These are phyloP conservation scores for Gerris buenoi DNA, from an alignment of 1,140 invertebrate species.

Conservation along the genomic window DNA sequence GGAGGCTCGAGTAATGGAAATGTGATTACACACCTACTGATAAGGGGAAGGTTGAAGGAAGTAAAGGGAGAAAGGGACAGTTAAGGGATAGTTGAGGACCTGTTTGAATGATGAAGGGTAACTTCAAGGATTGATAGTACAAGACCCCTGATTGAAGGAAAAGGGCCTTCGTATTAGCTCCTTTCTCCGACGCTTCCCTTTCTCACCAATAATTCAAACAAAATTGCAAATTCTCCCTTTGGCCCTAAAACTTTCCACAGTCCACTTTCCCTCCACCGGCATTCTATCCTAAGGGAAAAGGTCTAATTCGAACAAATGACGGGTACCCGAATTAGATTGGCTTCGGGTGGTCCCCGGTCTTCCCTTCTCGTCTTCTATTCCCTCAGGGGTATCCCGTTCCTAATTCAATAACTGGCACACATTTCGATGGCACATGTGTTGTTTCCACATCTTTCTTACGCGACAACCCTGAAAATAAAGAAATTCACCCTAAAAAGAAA, in stretches of 20 bases:
- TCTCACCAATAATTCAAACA: slow-evolving; percentile 19
- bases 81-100: too few species aligned
- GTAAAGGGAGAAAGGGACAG: too few species aligned
- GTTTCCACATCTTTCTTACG: too few species aligned
- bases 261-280: background rate
- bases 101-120: too few species aligned
- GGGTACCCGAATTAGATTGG: slow-evolving; percentile 20
- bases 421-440: slow-evolving; percentile 23
- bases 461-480: too few species aligned
- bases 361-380: background rate
- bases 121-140: slow-evolving; percentile 7
- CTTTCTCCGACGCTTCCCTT: background rate
- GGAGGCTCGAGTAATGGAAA: too few species aligned
- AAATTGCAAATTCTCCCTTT: slow-evolving; percentile 21
- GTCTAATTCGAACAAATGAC: slow-evolving; percentile 24
- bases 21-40: too few species aligned
- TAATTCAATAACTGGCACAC: slow-evolving; percentile 24
- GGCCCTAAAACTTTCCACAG: background rate
- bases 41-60: too few species aligned
- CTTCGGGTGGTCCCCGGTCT: background rate
- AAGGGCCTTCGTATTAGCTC: background rate
- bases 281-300: background rate
- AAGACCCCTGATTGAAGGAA: background rate
- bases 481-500: too few species aligned
- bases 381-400: slow-evolving; percentile 8